Percentiles rank a stretch among this genome's conserved stretches.
Evolutionary conservation across 2,797 vertebrate species (phyloP).

Genomic region (Tragelaphus eurycerus): DNA sequence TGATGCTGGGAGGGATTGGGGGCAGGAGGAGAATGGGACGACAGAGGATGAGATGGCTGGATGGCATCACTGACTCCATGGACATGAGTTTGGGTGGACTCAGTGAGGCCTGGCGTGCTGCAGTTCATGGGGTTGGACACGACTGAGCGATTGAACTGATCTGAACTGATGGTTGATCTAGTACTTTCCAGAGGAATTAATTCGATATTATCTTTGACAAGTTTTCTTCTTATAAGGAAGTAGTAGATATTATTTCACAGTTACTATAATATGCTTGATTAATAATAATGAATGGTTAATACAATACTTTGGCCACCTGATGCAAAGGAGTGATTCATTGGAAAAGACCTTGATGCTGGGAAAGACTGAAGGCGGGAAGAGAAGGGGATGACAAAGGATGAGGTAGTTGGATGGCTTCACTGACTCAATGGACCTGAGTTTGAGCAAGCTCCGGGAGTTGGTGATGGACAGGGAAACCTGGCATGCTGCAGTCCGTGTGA

Average conservation of each 20-base stretch:
- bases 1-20: no score
- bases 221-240: neutral
- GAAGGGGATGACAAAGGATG: neutral
- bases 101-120: no score
- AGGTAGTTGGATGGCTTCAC: neutral
- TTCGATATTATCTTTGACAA: neutral
- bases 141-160: no score
- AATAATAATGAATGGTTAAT: neutral
- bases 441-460: neutral
- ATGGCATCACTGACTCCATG: no score
- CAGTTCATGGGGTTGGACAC: no score
- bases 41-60: no score
- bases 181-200: neutral
- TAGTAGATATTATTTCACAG: neutral
- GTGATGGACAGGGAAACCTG: neutral
- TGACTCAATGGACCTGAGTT: neutral
- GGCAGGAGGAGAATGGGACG: no score
- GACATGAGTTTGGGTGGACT: no score
- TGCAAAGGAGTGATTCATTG: neutral
- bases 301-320: neutral
- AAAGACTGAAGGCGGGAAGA: fast-evolving
- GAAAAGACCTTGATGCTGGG: neutral
- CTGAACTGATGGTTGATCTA: neutral
- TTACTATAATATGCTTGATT: neutral
- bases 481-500: neutral